Evolutionary conservation across 2,888 invertebrate species (phyloP), one percentile per base, ranked within the genome.

Genomic region (Bellardia bayeri): DNA sequence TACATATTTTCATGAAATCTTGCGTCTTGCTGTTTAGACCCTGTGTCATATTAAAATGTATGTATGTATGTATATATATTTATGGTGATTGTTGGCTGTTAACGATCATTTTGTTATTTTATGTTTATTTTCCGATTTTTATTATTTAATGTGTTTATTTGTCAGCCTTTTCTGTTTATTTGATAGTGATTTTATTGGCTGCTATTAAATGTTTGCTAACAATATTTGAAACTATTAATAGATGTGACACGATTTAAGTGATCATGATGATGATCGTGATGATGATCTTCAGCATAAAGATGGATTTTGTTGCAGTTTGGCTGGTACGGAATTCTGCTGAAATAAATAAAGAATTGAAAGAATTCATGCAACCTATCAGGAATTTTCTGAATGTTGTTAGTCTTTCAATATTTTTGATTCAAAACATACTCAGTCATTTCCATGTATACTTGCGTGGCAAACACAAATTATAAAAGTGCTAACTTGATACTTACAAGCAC

Each of bases 71-170:
- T 61, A 14, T 13, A 14, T 11, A 33, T 61, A 33, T 61, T 61
- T 37, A 33, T 37, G 61, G 14, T 14, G 33, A 6, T 61, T 13
- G 33, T 61, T 30, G 23, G 23, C 23, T 56, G 56, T 56, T 3
- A 56, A 56, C 23, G 9, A 14, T 23, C 23, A 11, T 58, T 30
- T 30, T 11, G 33, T 5, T 61, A 37, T 61, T 61, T 61, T 37
- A 33, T 61, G 61, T 61, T 61, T 14, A 61, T 61, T 61, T 56
- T 61, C 33, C 1, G 5, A n/a, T 56, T 23, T 23, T 56, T 56
- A 56, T 56, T 23, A 54, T n/a, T 56, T 56, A 9, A 56, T 56
- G 23, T 56, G 56, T 56, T 56, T 56, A 23, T 56, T 54, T 54
- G n/a, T 16, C 16, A 54, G 54, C 11, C 1, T 54, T 54, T 54